phyloP scores from a whole-genome alignment of 2,113 vertebrate species.

The Tonatia bakeri region DNA sequence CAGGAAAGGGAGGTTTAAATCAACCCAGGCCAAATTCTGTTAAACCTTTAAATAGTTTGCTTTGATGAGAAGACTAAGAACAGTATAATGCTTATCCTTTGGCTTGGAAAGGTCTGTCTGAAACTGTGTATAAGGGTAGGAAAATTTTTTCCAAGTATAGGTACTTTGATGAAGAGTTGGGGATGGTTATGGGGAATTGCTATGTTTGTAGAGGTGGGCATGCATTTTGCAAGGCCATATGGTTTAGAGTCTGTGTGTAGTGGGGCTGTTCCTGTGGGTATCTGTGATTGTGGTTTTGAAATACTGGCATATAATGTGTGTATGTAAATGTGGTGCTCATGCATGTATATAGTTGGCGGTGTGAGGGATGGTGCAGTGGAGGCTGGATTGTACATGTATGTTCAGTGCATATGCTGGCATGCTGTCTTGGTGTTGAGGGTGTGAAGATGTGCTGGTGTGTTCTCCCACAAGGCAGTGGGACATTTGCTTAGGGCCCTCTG shows the following conservation, averaged over 20 bases:
- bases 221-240: neutral
- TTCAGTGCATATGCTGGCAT: rapidly evolving
- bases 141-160: neutral
- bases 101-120: neutral
- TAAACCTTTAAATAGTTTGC: neutral
- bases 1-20: rapidly evolving
- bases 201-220: neutral
- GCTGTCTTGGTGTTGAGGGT: too few relatives aligned
- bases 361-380: rapidly evolving
- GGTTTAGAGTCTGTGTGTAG: neutral
- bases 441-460: neutral
- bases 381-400: neutral
- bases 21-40: neutral
- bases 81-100: neutral
- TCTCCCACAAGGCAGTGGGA: neutral
- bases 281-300: neutral
- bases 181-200: neutral
- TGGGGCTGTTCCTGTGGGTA: neutral
- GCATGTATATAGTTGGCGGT: neutral
- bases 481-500: neutral
- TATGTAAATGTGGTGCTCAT: too few relatives aligned
- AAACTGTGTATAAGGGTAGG: neutral
- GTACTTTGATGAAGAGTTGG: neutral
- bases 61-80: neutral
- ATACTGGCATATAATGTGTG: neutral